Evolutionary conservation across 2,797 vertebrate genomes (phyloP), one percentile per base, ranked within the genome.

Genomic region (Australoheros facetus): DNA sequence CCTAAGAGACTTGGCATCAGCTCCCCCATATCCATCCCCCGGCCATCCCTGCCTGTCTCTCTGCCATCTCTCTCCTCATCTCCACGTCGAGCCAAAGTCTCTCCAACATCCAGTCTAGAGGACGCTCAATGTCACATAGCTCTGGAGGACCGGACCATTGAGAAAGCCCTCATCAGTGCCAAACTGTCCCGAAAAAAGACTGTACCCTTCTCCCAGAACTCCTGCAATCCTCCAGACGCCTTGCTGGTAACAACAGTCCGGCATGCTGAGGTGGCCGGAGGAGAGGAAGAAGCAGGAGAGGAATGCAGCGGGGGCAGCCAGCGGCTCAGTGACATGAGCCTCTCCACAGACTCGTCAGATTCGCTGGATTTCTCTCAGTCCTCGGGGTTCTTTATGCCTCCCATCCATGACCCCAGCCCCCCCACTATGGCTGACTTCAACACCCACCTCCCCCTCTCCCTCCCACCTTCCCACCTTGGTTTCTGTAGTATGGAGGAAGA

Each of bases 291-390:
- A 90, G 90, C 85, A 83, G 91, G 91, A 73, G 92, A 94, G 83
- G 92, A 94, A 89, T 78, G 83, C 16, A 60, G 64, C 0, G 59
- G 84, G 2, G 56, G 92, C 7, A 93, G 85, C 11, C 97, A 97
- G 91, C 94, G 97, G 21, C 94, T 98, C 78, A 99, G 98, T 78
- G 96, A 97, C 92, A 96, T 97, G 96, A 98, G 97, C 93, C 93
- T 97, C 72, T 98, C 97, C 73, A 98, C 97, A 28, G 97, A 97
- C 1, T 95, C 94, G 10, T 98, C 97, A 0, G 97, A 98, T 89
- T 99, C 97, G 2, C 89, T 97, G 81, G 97, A 98, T 73, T 95
- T 96, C 1, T 94, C 96, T 7, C 96, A 95, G 93, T 90, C 88
- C 89, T 95, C 95, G 0, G 32, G 56, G 53, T 93, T 92, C 78